A percentile compares a stretch with the other conserved stretches of the same genome.
These are phyloP conservation scores for Aphaenogaster floridana DNA, from an alignment of 1,140 invertebrate genomes.

Conservation along the genomic window DNA sequence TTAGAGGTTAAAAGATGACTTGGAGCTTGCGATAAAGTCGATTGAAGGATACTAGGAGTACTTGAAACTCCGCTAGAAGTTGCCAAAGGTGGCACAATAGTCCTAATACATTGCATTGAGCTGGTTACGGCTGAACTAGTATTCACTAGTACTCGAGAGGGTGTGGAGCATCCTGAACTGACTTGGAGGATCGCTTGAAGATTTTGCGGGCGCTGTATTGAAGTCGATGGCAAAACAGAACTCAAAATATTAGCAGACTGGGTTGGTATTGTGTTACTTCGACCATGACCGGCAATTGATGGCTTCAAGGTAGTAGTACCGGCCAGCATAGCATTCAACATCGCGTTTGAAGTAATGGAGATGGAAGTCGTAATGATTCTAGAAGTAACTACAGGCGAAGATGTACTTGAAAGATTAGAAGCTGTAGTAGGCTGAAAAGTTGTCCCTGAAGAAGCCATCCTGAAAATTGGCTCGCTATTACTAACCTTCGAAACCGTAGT, in stretches of 20 bases:
- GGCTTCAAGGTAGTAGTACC: conserved; percentile 81
- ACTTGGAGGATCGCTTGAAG: conserved; percentile 83
- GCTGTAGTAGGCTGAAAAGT: conserved; percentile 67
- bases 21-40: conserved; percentile 84
- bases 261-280: conserved; percentile 81
- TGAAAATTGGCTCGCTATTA: conserved; percentile 75
- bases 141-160: conserved; percentile 79
- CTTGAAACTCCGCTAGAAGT: conserved; percentile 79
- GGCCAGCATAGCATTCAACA: conserved; percentile 85
- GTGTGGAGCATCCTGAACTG: conserved; percentile 72
- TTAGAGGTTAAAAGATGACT: conserved; percentile 82
- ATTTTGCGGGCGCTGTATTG: conserved; percentile 80
- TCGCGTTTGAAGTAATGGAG: conserved; percentile 85
- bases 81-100: conserved; percentile 80
- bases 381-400: conserved; percentile 64
- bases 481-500: conserved; percentile 75
- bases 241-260: conserved; percentile 81
- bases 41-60: conserved; percentile 84
- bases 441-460: conserved; percentile 76
- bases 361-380: conserved; percentile 74
- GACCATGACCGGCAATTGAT: conserved; percentile 79
- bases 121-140: conserved; percentile 71
- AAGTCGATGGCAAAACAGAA: conserved; percentile 80
- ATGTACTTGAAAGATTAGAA: conserved; percentile 58
- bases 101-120: conserved; percentile 81